phyloP scores from a whole-genome alignment of 2,113 vertebrate species.

The Callopanchax toddi region DNA sequence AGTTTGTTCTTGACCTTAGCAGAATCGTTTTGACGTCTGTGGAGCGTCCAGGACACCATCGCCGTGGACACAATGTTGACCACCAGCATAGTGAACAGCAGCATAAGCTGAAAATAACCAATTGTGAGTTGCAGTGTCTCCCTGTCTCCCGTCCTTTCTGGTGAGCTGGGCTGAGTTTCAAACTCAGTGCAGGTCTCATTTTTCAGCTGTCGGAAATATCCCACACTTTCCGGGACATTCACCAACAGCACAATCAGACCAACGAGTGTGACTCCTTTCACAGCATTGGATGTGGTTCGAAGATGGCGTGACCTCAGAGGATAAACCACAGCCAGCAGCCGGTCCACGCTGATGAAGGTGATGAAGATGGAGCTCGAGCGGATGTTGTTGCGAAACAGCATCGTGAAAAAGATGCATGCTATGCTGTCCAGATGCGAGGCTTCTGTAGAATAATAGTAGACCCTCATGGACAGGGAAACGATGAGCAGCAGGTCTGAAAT shows the following conservation, averaged over 20 bases:
- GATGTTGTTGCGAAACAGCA: slow-evolving; percentile 70
- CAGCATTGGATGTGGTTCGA: slow-evolving; percentile 41
- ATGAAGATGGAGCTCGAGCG: slow-evolving; percentile 72
- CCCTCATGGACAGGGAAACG: slow-evolving; percentile 56
- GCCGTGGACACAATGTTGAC: slow-evolving; percentile 63
- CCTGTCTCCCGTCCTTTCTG: too few relatives aligned
- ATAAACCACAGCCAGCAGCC: slow-evolving; percentile 72
- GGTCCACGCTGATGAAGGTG: slow-evolving; percentile 73
- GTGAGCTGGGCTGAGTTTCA: not conserved
- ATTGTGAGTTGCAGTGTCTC: not conserved
- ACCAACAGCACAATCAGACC: slow-evolving; percentile 51
- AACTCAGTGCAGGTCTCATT: slow-evolving; percentile 37
- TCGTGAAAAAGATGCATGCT: slow-evolving; percentile 44
- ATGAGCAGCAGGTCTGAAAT: slow-evolving; percentile 69
- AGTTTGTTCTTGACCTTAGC: slow-evolving; percentile 55
- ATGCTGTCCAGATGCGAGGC: slow-evolving; percentile 32
- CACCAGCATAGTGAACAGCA: slow-evolving; percentile 49
- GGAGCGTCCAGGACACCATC: slow-evolving; percentile 57
- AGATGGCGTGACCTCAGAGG: slow-evolving; percentile 64
- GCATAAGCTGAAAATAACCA: slow-evolving; percentile 18
- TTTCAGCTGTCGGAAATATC: fast-evolving
- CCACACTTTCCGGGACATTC: slow-evolving; percentile 38
- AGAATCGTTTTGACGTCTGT: slow-evolving; percentile 17
- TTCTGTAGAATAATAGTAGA: slow-evolving; percentile 57
- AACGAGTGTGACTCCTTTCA: slow-evolving; percentile 25